phyloP scores from a whole-genome alignment of 2,797 vertebrate genomes.

The Darevskia nairensis region DNA sequence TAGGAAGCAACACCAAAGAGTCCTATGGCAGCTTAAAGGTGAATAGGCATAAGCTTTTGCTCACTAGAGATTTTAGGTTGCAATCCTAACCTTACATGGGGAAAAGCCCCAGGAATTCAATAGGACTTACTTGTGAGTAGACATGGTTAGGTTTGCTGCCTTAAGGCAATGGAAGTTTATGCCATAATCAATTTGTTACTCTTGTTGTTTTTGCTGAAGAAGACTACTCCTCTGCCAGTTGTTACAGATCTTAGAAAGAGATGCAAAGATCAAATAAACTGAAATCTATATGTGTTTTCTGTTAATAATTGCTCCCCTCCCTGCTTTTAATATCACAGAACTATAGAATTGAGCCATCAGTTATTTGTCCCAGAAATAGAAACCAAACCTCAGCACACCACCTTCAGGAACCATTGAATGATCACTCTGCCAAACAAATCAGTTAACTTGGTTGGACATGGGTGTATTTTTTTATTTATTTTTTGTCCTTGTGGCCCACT shows the following conservation, averaged over 20 bases:
- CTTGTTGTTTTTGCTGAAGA: not conserved
- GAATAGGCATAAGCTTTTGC: not conserved
- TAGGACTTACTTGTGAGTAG: no score
- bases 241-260: constrained; percentile 1
- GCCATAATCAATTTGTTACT: not conserved
- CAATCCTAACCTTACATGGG: no score
- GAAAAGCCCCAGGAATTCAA: no score
- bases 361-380: constrained; percentile 25
- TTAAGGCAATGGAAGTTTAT: not conserved
- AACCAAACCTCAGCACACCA: constrained; percentile 12
- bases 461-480: constrained; percentile 24
- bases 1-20: not conserved
- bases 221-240: not conserved
- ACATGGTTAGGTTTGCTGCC: no score
- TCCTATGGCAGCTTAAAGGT: not conserved
- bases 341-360: constrained; percentile 11
- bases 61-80: not conserved
- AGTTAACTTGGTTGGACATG: constrained; percentile 38
- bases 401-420: constrained; percentile 39
- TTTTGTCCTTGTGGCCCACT: constrained; percentile 60
- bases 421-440: constrained; percentile 26
- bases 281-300: not conserved
- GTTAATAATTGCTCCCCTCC: not conserved
- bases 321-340: not conserved
- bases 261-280: not conserved